phyloP scores from a whole-genome alignment of 2,888 invertebrate species.

The Mactromeris polynyma region DNA sequence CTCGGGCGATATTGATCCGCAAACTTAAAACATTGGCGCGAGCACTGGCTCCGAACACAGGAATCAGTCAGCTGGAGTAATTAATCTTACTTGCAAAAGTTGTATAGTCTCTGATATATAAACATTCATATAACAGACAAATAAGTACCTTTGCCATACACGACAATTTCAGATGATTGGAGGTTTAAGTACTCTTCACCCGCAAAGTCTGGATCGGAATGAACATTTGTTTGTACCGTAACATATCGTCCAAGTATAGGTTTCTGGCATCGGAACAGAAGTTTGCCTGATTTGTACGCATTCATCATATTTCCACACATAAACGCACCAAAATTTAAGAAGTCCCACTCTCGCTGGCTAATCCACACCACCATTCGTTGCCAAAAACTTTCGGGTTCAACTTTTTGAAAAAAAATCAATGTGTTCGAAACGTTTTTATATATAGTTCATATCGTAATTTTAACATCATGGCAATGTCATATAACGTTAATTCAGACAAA shows the following conservation, averaged over 20 bases:
- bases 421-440: too few relatives aligned
- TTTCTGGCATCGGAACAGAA: slow-evolving; percentile 7
- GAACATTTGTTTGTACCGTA: slow-evolving; percentile 25
- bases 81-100: too few relatives aligned
- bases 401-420: background rate
- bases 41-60: too few relatives aligned
- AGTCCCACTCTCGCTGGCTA: slow-evolving; percentile 16
- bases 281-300: slow-evolving; percentile 17
- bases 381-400: slow-evolving; percentile 20
- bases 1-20: too few relatives aligned
- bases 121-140: too few relatives aligned
- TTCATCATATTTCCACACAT: slow-evolving; percentile 28
- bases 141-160: slow-evolving; percentile 32
- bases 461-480: too few relatives aligned
- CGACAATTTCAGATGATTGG: background rate
- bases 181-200: background rate
- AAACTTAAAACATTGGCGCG: too few relatives aligned
- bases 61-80: too few relatives aligned
- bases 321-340: slow-evolving; percentile 29
- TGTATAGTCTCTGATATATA: too few relatives aligned
- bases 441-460: too few relatives aligned
- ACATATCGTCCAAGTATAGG: slow-evolving; percentile 23
- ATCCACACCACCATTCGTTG: slow-evolving; percentile 32
- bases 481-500: too few relatives aligned
- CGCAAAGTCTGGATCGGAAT: slow-evolving; percentile 23